Conservation (phyloP, 2,113 vertebrate species). For the Columba livia region DNA sequence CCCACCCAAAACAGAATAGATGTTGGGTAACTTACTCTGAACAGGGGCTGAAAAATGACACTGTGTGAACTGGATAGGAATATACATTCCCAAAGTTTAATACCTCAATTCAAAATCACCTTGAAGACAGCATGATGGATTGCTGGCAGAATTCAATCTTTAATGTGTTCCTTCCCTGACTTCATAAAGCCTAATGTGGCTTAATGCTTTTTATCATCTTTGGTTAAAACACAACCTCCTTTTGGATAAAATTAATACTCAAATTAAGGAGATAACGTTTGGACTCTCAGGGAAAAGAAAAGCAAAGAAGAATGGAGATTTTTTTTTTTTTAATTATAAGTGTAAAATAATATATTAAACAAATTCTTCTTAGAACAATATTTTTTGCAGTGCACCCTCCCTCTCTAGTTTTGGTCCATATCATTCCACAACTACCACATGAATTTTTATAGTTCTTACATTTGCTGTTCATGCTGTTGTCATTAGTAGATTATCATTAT, state of each 20-base stretch:
- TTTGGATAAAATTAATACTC: neutral
- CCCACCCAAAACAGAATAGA: neutral
- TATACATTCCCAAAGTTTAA: neutral
- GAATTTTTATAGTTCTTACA: neutral
- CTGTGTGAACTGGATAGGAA: neutral
- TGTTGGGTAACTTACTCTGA: neutral
- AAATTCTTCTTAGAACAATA: neutral
- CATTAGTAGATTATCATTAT: neutral
- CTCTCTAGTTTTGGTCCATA: neutral
- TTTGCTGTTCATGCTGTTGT: neutral
- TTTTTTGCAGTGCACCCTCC: neutral
- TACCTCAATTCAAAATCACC: neutral
- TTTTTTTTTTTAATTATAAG: neutral
- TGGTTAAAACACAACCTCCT: neutral
- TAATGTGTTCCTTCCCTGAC: neutral
- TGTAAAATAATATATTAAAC: neutral
- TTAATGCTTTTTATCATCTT: neutral
- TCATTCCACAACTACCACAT: neutral
- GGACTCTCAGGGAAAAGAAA: neutral
- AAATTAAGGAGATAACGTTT: neutral
- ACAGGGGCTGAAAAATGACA: neutral
- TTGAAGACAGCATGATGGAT: neutral
- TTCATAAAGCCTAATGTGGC: neutral
- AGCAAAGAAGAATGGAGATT: neutral
- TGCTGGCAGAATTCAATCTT: slow-evolving; percentile 14